Conservation (phyloP, 2,797 vertebrate species). For the Erethizon dorsatum region DNA sequence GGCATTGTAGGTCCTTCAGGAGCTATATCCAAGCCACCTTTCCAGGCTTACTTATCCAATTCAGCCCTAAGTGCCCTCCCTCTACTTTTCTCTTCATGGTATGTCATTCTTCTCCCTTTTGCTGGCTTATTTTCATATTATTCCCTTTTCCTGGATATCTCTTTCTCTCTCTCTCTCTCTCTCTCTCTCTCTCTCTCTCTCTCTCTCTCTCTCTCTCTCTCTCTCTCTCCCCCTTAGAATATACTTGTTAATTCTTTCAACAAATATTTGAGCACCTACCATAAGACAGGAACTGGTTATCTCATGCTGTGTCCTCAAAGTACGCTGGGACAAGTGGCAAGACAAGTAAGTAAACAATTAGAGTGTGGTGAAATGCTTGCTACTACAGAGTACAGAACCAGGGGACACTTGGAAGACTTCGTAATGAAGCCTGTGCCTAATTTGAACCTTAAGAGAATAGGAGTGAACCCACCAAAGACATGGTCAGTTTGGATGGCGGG, state of each 20-base stretch:
- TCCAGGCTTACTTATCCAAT: not conserved
- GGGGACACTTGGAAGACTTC: not conserved
- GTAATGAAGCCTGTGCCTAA: not conserved
- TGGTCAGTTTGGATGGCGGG: not conserved
- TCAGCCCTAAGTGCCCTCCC: accelerated
- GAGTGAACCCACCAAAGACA: not conserved
- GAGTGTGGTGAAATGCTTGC: not conserved
- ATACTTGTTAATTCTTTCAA: slow-evolving; percentile 15
- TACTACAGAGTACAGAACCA: not conserved
- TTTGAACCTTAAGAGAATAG: not conserved
- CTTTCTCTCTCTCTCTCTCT: not conserved
- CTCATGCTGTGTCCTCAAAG: not conserved
- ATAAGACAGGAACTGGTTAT: not conserved
- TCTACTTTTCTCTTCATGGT: not conserved
- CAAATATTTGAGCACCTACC: slow-evolving; percentile 26
- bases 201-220: not conserved
- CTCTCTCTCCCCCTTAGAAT: not conserved
- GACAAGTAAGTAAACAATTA: not conserved
- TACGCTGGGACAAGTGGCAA: not conserved
- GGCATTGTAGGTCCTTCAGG: not conserved
- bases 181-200: not conserved
- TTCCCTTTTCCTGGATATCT: not conserved
- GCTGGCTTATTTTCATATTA: not conserved
- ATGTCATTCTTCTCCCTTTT: not conserved
- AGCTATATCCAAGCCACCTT: not conserved